Conservation (phyloP, 2,797 vertebrate species). For the Choloepus didactylus region DNA sequence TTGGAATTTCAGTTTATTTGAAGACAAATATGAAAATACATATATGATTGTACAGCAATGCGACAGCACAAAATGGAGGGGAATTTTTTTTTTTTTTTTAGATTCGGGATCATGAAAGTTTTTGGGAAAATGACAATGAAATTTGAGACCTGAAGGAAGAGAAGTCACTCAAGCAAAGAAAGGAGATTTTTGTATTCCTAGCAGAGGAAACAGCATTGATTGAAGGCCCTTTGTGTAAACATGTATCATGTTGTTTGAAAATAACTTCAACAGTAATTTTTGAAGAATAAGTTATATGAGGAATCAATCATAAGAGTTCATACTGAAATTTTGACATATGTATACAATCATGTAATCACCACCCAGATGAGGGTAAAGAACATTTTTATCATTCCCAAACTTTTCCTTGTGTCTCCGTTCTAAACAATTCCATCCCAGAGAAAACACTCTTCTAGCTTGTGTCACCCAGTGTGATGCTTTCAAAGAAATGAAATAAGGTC, state of each 20-base stretch:
- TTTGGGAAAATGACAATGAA: conserved; percentile 3
- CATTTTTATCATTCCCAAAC: neutral
- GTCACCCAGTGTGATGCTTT: neutral
- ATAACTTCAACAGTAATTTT: neutral
- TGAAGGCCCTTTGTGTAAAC: neutral
- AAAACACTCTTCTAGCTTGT: neutral
- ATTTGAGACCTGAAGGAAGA: neutral
- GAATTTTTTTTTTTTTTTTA: neutral
- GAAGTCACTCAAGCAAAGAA: neutral
- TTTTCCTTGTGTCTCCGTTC: neutral
- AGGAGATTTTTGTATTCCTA: neutral
- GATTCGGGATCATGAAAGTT: neutral
- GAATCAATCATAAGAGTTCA: neutral
- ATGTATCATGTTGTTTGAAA: neutral
- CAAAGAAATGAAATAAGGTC: neutral
- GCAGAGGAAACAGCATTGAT: neutral
- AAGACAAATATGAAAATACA: neutral
- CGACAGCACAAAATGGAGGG: neutral
- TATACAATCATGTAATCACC: neutral
- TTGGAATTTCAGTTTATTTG: neutral
- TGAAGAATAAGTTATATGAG: neutral
- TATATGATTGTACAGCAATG: neutral
- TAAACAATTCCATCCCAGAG: neutral
- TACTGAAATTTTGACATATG: neutral
- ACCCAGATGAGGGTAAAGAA: neutral